phyloP scores from a whole-genome alignment of 2,888 invertebrate genomes.

The Conomelus anceps region DNA sequence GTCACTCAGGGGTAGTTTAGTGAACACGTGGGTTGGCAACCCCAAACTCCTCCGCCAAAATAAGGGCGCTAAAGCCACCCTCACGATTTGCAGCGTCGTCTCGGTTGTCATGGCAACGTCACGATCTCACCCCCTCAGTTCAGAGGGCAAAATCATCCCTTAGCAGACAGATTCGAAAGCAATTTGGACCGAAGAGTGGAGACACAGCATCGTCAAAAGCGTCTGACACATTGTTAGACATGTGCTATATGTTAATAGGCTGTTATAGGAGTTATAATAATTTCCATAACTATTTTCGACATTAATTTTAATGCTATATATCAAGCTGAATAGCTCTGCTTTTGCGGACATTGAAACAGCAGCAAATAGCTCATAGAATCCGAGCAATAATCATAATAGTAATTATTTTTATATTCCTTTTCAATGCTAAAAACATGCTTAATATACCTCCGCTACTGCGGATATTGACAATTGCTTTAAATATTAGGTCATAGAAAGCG shows the following conservation, averaged over 20 bases:
- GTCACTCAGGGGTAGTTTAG: background rate
- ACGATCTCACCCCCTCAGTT: background rate
- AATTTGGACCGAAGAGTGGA: background rate
- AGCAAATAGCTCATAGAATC: too few relatives aligned
- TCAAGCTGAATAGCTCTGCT: too few relatives aligned
- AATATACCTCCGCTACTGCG: too few relatives aligned
- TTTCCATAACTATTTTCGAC: too few relatives aligned
- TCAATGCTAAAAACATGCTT: too few relatives aligned
- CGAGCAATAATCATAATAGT: too few relatives aligned
- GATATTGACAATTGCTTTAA: too few relatives aligned
- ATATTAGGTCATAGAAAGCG: too few relatives aligned
- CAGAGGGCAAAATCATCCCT: background rate
- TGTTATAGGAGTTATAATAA: background rate
- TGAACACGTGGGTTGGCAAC: background rate
- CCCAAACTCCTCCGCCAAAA: background rate
- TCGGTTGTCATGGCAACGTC: background rate
- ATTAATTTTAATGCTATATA: too few relatives aligned
- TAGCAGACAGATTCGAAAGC: background rate
- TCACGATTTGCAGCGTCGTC: background rate
- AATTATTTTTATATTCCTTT: too few relatives aligned
- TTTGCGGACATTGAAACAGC: too few relatives aligned
- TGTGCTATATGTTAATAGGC: background rate
- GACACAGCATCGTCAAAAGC: background rate
- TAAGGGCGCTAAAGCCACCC: background rate
- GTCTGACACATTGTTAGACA: background rate